Conservation (phyloP, 2,113 vertebrate species). For the Morphnarchus princeps region DNA sequence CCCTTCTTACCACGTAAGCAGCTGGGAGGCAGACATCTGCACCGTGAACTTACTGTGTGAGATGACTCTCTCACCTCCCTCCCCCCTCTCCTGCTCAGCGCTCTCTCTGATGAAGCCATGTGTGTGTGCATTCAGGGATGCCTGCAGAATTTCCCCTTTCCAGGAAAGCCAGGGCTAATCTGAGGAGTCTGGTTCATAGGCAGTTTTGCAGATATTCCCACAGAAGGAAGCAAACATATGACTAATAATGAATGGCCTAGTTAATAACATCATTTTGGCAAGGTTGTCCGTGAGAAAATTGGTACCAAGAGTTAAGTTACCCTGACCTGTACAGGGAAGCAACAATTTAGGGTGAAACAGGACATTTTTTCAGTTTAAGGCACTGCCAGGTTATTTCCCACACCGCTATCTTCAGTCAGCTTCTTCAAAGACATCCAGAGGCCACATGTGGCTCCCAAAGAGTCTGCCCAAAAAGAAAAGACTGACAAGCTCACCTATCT, state of each 20-base stretch:
- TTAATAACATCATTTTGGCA: neutral
- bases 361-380: neutral
- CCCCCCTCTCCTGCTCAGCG: accelerated
- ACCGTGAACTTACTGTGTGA: neutral
- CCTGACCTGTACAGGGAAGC: neutral
- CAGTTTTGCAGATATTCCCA: neutral
- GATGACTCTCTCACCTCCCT: neutral
- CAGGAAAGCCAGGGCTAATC: neutral
- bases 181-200: neutral
- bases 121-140: neutral
- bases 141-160: neutral
- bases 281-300: neutral
- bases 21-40: neutral
- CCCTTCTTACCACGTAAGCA: neutral
- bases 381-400: neutral
- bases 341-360: neutral
- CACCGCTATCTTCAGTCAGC: neutral
- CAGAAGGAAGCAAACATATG: neutral
- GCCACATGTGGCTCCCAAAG: neutral
- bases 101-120: neutral
- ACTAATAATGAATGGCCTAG: neutral
- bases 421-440: neutral
- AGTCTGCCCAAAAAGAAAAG: neutral
- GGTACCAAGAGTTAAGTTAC: neutral
- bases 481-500: neutral